Percentiles rank a stretch among this genome's conserved stretches.
Conservation (phyloP, 1,140 invertebrate species). For the Macrocentrus cingulum region DNA sequence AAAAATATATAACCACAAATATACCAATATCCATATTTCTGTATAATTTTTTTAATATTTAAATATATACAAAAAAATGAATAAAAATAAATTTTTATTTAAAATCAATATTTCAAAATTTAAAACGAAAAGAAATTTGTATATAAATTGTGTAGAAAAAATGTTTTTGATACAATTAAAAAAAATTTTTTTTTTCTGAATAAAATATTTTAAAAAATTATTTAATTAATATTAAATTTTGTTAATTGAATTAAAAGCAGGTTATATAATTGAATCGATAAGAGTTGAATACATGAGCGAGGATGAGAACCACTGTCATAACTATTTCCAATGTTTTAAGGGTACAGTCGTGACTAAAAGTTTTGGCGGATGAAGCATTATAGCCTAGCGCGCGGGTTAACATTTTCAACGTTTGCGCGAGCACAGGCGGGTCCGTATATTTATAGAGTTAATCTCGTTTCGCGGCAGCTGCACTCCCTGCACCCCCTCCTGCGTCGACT, state of each 20-base stretch:
- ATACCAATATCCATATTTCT: no score
- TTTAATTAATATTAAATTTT: background rate
- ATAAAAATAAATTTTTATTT: no score
- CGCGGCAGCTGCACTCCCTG: slow-evolving; percentile 4
- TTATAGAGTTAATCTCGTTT: slow-evolving; percentile 8
- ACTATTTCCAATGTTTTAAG: slow-evolving; percentile 6
- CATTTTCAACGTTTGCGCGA: background rate
- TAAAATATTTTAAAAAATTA: background rate
- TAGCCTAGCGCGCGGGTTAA: background rate
- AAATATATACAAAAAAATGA: no score
- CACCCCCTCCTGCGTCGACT: no score
- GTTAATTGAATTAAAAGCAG: background rate
- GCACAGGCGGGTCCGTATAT: background rate
- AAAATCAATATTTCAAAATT: no score
- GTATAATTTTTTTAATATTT: no score
- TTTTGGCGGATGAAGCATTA: background rate
- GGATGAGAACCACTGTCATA: slow-evolving; percentile 2
- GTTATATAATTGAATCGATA: slow-evolving; percentile 6
- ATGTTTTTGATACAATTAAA: background rate
- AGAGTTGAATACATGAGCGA: background rate
- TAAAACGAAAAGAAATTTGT: no score
- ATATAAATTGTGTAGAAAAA: no score
- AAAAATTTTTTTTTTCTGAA: no score
- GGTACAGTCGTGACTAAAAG: background rate
- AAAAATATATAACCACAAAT: no score